phyloP scores from a whole-genome alignment of 2,113 vertebrate species.

The Podarcis muralis region DNA sequence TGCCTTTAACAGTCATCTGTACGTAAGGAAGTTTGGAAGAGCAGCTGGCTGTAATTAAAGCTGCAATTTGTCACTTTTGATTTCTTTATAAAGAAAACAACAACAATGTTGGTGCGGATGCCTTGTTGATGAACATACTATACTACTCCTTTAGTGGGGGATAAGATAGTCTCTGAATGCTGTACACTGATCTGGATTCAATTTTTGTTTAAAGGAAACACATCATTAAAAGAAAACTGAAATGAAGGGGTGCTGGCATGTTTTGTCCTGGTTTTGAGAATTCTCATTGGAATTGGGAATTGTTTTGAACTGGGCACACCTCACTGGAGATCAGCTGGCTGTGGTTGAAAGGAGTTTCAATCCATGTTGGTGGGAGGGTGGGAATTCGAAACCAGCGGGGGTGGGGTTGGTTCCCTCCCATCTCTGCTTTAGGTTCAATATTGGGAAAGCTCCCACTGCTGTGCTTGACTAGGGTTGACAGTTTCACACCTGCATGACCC shows the following conservation, averaged over 20 bases:
- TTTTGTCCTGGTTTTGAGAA: neutral
- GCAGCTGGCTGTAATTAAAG: constrained; percentile 32
- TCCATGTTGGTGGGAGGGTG: too few relatives aligned
- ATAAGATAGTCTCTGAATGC: neutral
- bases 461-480: too few relatives aligned
- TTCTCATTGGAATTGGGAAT: neutral
- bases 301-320: neutral
- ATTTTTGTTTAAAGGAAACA: neutral
- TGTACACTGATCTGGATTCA: neutral
- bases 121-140: constrained; percentile 3
- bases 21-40: constrained; percentile 40
- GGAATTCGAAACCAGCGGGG: too few relatives aligned
- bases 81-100: constrained; percentile 11
- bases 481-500: too few relatives aligned
- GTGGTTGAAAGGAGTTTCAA: neutral
- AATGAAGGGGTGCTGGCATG: neutral
- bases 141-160: neutral
- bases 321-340: neutral
- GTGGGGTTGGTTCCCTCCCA: too few relatives aligned
- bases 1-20: constrained; percentile 38
- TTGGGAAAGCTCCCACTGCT: too few relatives aligned
- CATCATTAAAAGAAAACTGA: neutral
- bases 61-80: constrained; percentile 31
- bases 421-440: too few relatives aligned
- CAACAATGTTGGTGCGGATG: constrained; percentile 20